Conservation (phyloP, 2,888 invertebrate species). For the Morpho helenor region DNA sequence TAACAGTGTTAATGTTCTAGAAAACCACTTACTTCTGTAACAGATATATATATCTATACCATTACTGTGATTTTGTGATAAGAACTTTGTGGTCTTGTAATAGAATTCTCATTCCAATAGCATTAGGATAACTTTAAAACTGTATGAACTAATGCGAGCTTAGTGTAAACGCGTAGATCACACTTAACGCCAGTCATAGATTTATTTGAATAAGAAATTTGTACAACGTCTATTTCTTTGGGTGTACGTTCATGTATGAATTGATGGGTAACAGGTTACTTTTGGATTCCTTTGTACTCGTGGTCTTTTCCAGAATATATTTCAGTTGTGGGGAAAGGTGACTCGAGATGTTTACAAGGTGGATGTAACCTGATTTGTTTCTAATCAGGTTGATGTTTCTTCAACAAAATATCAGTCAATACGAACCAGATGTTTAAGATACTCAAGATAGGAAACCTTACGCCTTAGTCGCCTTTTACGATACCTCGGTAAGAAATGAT, state of each 20-base stretch:
- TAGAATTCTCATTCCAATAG: conserved; percentile 21
- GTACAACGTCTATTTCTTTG: conserved; percentile 27
- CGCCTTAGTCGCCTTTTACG: too few relatives aligned
- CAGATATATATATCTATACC: conserved; percentile 13
- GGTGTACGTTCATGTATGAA: conserved; percentile 12
- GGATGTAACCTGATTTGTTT: too few relatives aligned
- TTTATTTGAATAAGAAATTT: conserved; percentile 38
- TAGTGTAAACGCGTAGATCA: conserved; percentile 29
- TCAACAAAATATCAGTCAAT: too few relatives aligned
- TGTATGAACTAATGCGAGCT: conserved; percentile 20
- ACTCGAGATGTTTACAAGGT: too few relatives aligned
- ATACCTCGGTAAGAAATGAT: too few relatives aligned
- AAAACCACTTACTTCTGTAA: conserved; percentile 25
- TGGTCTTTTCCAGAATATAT: too few relatives aligned
- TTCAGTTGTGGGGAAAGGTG: too few relatives aligned
- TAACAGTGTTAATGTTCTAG: conserved; percentile 32
- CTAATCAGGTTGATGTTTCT: too few relatives aligned
- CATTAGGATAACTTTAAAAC: conserved; percentile 13
- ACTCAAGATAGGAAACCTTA: too few relatives aligned
- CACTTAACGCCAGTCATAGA: conserved; percentile 32
- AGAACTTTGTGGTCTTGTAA: conserved; percentile 4
- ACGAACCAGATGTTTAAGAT: too few relatives aligned
- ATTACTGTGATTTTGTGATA: conserved; percentile 6
- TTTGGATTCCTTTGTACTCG: too few relatives aligned
- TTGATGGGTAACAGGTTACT: neutral